Conservation (phyloP, 2,113 vertebrate species). For the Microtus richardsoni region DNA sequence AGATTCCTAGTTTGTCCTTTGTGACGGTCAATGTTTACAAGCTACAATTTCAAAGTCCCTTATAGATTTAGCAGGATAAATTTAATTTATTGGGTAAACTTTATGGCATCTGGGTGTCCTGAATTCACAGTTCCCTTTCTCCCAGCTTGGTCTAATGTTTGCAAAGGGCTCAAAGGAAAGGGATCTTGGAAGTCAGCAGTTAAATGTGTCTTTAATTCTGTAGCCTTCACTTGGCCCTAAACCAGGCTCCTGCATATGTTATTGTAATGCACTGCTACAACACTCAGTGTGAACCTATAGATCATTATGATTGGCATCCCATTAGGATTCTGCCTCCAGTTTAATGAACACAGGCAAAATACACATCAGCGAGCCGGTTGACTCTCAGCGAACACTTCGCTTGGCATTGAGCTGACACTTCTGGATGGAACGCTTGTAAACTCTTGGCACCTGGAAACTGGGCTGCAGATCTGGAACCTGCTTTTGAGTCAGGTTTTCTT, state of each 20-base stretch:
- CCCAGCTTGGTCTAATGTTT: not conserved
- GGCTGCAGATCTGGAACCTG: not conserved
- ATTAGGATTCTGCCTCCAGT: constrained; percentile 8
- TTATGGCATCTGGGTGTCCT: not conserved
- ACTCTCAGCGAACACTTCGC: not conserved
- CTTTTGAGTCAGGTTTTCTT: constrained; percentile 3
- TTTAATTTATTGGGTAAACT: not conserved
- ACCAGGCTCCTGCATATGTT: not conserved
- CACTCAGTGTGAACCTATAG: not conserved
- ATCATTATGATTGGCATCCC: not conserved
- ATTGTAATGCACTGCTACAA: not conserved
- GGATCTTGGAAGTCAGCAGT: not conserved
- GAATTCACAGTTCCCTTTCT: not conserved
- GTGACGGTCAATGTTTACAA: not conserved
- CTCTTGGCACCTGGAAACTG: constrained; percentile 46
- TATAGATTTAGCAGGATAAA: not conserved
- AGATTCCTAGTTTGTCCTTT: not conserved
- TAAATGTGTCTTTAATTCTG: not conserved
- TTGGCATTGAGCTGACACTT: not conserved
- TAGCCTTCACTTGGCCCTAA: not conserved
- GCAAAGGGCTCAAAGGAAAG: not conserved
- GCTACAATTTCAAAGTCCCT: not conserved
- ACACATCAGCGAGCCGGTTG: not conserved
- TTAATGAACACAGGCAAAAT: constrained; percentile 36
- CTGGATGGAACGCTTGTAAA: constrained; percentile 9